Conservation (phyloP, 2,797 vertebrate species). For the Crocodylus rhombifer region DNA sequence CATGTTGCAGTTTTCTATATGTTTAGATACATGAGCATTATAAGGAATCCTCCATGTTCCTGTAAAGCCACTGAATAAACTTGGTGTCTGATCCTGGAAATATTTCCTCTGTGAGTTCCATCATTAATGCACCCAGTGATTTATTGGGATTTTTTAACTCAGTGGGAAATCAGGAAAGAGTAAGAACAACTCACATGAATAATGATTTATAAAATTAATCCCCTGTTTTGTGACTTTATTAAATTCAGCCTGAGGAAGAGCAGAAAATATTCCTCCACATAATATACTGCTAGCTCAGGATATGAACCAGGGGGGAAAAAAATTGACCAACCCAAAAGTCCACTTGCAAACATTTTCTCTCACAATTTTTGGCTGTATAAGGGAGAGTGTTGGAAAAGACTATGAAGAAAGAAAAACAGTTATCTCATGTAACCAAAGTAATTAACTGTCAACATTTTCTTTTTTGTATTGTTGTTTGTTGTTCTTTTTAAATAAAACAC, state of each 20-base stretch:
- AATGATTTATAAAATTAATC: accelerated
- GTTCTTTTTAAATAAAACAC: too few species aligned
- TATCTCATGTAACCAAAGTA: too few species aligned
- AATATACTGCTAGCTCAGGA: not conserved
- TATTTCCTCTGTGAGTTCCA: not conserved
- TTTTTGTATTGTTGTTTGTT: not conserved
- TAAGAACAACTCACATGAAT: not conserved
- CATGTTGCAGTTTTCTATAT: conserved; percentile 65
- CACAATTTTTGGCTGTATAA: not conserved
- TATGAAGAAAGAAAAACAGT: not conserved
- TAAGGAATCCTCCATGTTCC: conserved; percentile 36
- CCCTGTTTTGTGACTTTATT: not conserved
- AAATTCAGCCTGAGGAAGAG: accelerated
- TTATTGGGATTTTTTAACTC: not conserved
- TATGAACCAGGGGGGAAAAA: accelerated
- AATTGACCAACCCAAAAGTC: too few species aligned
- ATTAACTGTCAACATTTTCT: not conserved
- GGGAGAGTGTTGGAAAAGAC: not conserved
- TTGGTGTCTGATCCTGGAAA: not conserved
- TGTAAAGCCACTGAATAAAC: conserved; percentile 32
- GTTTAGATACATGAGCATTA: not conserved
- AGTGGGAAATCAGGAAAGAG: not conserved
- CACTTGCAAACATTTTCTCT: not conserved
- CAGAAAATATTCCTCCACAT: not conserved
- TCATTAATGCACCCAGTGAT: not conserved